Evolutionary conservation across 2,888 invertebrate species (phyloP), one percentile per base, ranked within the genome.

Genomic region (Trypoxylon attenuatum): DNA sequence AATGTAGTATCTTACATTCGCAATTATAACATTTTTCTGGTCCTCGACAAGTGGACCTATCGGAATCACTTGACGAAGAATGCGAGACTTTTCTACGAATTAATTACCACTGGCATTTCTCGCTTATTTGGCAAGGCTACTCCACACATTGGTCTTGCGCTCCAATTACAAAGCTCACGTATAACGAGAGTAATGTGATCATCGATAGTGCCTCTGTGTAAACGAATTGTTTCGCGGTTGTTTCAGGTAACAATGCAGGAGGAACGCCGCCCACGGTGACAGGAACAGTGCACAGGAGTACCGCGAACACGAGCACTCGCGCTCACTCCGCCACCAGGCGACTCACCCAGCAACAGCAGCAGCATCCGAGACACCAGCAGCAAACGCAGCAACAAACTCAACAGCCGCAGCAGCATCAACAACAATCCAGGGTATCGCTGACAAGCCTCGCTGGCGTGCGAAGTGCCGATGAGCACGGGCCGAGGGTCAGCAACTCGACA

Each of bases 401-500:
- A 77, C 84, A 56, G 73, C 87, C 46, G 8, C 64, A 60, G n/a
- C 66, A 54, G 5, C 65, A 59, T 8, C 52, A 83, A 82, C 61
- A 61, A n/a, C 69, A 72, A 51, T 13, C 68, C 0, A 69, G 73
- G 56, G 61, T 51, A 39, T 53, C 76, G 0, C 54, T 71, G 71
- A 83, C 84, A 56, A 87, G 88, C 69, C 75, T 87, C 56, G 87
- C 68, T 87, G 88, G 79, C 78, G 87, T 78, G 87, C 88, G 86
- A 82, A 88, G 69, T 87, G 89, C 87, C 87, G 88, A 82, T 90
- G 90, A 89, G 73, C 84, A 89, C 71, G 89, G 89, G 50, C 87
- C 79, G 41, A 80, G 84, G 66, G 90, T 90, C 55, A n/a, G n/a
- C n/a, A 84, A 84, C 72, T 85, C 88, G 50, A 87, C 87, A 69